These are phyloP conservation scores for Archilochus colubris DNA, from an alignment of 2,113 vertebrate species.

Conservation along the genomic window DNA sequence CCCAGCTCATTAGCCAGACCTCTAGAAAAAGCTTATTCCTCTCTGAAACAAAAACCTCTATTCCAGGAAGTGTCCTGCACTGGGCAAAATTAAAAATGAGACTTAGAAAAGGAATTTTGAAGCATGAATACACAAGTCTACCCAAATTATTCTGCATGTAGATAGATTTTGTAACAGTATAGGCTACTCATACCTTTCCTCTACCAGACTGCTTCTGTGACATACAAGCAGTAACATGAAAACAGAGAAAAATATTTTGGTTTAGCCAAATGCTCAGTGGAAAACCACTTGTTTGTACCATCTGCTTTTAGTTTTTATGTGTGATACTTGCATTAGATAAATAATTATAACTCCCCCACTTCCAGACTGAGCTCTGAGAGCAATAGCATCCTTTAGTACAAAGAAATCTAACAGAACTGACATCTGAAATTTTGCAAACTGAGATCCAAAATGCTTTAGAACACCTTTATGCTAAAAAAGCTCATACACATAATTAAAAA, in stretches of 20 bases:
- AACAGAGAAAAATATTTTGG: neutral
- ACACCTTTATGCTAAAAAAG: neutral
- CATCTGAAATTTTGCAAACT: neutral
- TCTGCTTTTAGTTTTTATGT: neutral
- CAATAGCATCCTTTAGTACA: neutral
- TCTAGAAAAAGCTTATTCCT: neutral
- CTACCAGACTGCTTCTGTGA: neutral
- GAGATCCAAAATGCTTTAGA: neutral
- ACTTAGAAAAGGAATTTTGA: neutral
- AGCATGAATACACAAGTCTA: neutral
- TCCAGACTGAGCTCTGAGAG: neutral
- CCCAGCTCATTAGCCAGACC: neutral
- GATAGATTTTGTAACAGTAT: neutral
- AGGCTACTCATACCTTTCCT: accelerated
- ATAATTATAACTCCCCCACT: neutral
- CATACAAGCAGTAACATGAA: neutral
- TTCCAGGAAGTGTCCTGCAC: neutral
- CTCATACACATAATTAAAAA: neutral
- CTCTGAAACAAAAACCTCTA: neutral
- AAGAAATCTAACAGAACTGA: neutral
- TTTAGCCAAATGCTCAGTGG: neutral
- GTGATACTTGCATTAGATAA: neutral
- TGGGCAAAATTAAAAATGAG: neutral
- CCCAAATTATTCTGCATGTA: neutral
- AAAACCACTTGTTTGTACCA: neutral